phyloP scores from a whole-genome alignment of 2,888 invertebrate genomes.

The Diplazon laetatorius region DNA sequence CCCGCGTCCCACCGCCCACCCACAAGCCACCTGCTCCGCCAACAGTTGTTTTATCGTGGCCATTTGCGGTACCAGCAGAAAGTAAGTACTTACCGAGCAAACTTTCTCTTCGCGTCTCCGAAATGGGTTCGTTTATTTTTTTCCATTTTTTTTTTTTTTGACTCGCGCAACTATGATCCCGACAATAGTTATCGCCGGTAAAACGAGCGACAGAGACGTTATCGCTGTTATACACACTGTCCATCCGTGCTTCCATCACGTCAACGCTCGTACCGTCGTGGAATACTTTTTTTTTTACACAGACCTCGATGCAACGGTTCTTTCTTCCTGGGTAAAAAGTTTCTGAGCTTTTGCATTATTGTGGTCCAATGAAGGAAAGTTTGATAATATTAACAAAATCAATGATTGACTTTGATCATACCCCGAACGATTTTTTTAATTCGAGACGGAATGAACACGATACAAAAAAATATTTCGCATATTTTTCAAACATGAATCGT shows the following conservation, averaged over 20 bases:
- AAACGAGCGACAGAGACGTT: constrained; percentile 43
- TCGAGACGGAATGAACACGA: too few relatives aligned
- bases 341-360: too few relatives aligned
- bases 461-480: too few relatives aligned
- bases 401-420: too few relatives aligned
- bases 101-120: constrained; percentile 17
- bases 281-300: constrained; percentile 42
- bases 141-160: constrained; percentile 37
- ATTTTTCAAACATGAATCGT: too few relatives aligned
- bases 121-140: constrained; percentile 38
- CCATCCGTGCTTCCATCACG: constrained; percentile 40
- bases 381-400: too few relatives aligned
- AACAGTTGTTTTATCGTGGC: constrained; percentile 63
- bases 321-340: constrained; percentile 46
- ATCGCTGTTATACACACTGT: constrained; percentile 40
- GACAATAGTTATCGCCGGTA: constrained; percentile 58
- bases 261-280: constrained; percentile 27
- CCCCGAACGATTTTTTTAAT: too few relatives aligned
- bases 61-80: constrained; percentile 52
- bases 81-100: constrained; percentile 7
- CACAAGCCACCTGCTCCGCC: constrained; percentile 30
- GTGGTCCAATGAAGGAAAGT: too few relatives aligned
- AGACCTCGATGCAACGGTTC: constrained; percentile 4
- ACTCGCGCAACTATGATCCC: constrained; percentile 37
- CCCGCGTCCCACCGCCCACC: not conserved